Percentiles rank a stretch among this genome's conserved stretches.
phyloP scores from a whole-genome alignment of 2,888 invertebrate species.

The Cosmorhoe ocellata region DNA sequence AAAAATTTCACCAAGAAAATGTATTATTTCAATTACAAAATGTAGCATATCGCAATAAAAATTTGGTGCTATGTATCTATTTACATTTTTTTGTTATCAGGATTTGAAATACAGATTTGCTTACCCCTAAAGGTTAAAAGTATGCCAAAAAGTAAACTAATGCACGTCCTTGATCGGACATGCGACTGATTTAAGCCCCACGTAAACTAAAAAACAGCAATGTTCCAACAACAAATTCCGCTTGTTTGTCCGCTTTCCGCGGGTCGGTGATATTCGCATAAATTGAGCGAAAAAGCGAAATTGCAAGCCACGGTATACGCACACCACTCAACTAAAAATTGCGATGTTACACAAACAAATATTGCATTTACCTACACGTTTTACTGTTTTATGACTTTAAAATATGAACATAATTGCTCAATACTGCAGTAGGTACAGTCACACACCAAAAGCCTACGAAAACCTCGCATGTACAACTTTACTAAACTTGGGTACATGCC shows the following conservation, averaged over 20 bases:
- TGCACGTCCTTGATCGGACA: conserved; percentile 39
- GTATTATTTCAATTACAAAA: no score
- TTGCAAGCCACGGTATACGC: conserved; percentile 72
- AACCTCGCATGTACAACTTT: conserved; percentile 43
- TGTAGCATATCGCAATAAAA: no score
- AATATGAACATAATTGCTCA: conserved; percentile 43
- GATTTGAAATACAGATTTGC: no score
- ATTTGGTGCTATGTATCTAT: no score
- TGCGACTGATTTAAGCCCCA: conserved; percentile 68
- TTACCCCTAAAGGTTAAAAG: no score
- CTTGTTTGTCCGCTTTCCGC: conserved; percentile 76
- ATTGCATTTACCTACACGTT: conserved; percentile 52
- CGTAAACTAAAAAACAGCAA: conserved; percentile 64
- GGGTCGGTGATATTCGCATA: conserved; percentile 72
- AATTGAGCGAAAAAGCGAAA: conserved; percentile 77
- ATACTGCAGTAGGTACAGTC: conserved; percentile 36
- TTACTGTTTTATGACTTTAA: conserved; percentile 54
- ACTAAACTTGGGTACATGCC: conserved; percentile 48
- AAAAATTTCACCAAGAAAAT: no score
- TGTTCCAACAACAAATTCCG: conserved; percentile 69
- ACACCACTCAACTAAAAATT: conserved; percentile 73
- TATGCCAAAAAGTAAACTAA: conserved; percentile 13
- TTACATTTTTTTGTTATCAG: no score
- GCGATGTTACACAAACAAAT: conserved; percentile 71
- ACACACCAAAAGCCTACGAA: conserved; percentile 35